Evolutionary conservation across 1,140 invertebrate species (phyloP), one percentile per base, ranked within the genome.

Genomic region (Eumaeus atala): DNA sequence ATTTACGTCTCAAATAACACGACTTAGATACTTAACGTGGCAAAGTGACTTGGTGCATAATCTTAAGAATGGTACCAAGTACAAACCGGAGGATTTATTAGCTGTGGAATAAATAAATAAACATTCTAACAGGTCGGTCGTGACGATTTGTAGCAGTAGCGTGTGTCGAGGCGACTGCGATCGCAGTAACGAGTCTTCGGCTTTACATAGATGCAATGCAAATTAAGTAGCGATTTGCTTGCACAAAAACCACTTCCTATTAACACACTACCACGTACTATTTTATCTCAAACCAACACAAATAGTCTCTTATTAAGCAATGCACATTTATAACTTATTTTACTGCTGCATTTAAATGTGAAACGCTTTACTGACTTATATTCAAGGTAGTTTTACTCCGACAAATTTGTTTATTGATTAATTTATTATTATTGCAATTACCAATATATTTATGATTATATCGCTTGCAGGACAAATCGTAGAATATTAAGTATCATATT

Each of bases 181-280:
- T 53, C 51, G 40, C 38, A 80, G 66, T 62, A 56, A 56, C 60
- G 62, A 77, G 66, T 71, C 70, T 66, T 68, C 68, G 69, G 44
- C 65, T 71, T 72, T 72, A 70, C 72, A 76, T 67, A 75, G 72
- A 75, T 72, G 66, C 64, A 69, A 78, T 81, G 75, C 74, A 77
- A 81, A 78, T 75, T 69, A 62, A 64, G 66, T 68, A 62, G 67
- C 66, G 66, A 74, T 73, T 72, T 69, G 65, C 61, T 57, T 61
- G 62, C 64, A 66, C 66, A 74, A 73, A 77, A 75, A 69, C 74
- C 65, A 70, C 51, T 51, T 53, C 38, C 51, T 53, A 53, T 53
- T 53, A 53, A 53, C 51, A 53, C 56, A 54, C 60, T 48, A 62
- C 55, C 48, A 58, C 56, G 61, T 61, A 64, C 63, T 53, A 18